These are phyloP conservation scores for Rhea pennata DNA, from an alignment of 2,113 vertebrate species.

Conservation along the genomic window DNA sequence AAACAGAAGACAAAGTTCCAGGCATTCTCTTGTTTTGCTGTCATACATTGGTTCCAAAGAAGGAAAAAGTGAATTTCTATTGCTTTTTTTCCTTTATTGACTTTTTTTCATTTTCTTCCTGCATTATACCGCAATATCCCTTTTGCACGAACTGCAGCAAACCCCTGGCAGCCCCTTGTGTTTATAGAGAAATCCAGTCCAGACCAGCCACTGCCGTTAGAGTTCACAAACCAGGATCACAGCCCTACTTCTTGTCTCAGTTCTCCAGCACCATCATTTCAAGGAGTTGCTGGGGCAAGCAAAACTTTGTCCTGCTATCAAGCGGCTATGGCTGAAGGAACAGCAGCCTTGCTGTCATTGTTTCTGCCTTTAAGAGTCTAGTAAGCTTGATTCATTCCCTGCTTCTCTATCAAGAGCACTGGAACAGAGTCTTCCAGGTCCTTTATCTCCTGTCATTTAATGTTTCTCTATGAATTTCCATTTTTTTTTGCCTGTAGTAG, in stretches of 20 bases:
- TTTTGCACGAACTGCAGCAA: no score
- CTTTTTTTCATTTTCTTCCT: neutral
- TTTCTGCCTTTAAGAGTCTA: neutral
- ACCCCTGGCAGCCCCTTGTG: neutral
- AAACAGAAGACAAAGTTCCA: constrained; percentile 32
- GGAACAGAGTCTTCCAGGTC: neutral
- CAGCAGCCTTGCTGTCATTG: rapidly evolving
- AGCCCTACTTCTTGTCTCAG: neutral
- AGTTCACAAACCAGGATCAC: neutral
- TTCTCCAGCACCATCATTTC: neutral
- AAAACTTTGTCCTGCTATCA: neutral
- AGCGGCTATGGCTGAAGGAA: neutral
- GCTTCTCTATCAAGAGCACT: neutral
- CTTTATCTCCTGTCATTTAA: neutral
- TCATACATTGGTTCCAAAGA: neutral
- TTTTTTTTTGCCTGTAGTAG: neutral
- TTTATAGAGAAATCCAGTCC: neutral
- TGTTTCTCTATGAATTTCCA: neutral
- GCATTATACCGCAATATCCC: neutral
- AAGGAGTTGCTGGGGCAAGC: neutral
- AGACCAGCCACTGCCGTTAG: neutral
- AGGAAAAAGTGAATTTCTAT: neutral
- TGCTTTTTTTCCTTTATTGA: neutral
- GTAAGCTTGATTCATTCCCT: neutral
- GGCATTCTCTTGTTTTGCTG: neutral